Evolutionary conservation across 2,888 invertebrate species (phyloP).

Genomic region (Matsumyia berberina): DNA sequence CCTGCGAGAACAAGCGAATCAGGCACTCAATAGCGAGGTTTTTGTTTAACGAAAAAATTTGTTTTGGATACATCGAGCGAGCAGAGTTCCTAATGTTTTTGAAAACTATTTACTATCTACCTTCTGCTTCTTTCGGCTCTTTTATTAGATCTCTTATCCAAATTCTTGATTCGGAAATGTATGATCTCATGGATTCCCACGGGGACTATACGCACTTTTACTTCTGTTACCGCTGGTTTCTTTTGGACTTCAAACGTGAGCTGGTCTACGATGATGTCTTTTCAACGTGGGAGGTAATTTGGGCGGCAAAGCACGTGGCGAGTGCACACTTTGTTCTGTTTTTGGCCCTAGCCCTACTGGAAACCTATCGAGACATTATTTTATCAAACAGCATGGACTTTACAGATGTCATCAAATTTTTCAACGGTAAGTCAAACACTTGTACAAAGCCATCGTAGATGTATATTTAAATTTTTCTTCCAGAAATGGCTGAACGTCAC

Average conservation of each 20-base stretch:
- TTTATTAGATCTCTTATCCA: slow-evolving; percentile 89
- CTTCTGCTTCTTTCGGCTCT: slow-evolving; percentile 37
- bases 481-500: slow-evolving; percentile 98
- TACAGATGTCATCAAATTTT: slow-evolving; percentile 98
- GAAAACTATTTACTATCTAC: not conserved
- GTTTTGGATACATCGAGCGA: too few relatives aligned
- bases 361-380: slow-evolving; percentile 97
- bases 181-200: slow-evolving; percentile 96
- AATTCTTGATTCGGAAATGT: slow-evolving; percentile 96
- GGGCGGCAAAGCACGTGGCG: slow-evolving; percentile 94
- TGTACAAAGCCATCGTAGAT: not conserved
- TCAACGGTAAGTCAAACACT: slow-evolving; percentile 90
- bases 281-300: slow-evolving; percentile 96
- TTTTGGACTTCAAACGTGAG: slow-evolving; percentile 97
- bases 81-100: not conserved
- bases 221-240: slow-evolving; percentile 98
- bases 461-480: not conserved
- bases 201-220: slow-evolving; percentile 99
- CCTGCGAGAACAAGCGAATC: too few relatives aligned
- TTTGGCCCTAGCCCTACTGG: slow-evolving; percentile 94
- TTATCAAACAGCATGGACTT: slow-evolving; percentile 98
- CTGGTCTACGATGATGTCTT: slow-evolving; percentile 96
- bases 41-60: too few relatives aligned
- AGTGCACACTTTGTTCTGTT: slow-evolving; percentile 96
- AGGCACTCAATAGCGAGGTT: too few relatives aligned